phyloP scores from a whole-genome alignment of 2,113 vertebrate species.

The Stomatorhinus ivindoensis region DNA sequence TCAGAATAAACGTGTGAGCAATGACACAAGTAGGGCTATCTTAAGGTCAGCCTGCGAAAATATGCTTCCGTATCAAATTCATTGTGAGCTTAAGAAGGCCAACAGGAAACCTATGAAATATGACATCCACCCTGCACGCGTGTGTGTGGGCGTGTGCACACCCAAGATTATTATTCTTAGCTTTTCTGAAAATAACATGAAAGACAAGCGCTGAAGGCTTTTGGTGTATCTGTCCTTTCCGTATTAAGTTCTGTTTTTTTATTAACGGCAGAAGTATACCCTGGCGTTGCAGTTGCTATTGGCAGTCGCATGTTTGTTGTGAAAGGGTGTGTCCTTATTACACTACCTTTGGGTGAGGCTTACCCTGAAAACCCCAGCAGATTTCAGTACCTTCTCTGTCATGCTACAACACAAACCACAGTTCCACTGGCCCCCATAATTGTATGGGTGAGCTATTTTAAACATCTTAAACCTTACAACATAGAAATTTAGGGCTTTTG shows the following conservation, averaged over 20 bases:
- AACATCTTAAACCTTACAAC: constrained; percentile 14
- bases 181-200: neutral
- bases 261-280: neutral
- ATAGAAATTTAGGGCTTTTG: constrained; percentile 31
- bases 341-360: constrained; percentile 41
- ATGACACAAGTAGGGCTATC: neutral
- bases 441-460: constrained; percentile 24
- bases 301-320: constrained; percentile 53
- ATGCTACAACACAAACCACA: constrained; percentile 23
- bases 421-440: constrained; percentile 23
- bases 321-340: constrained; percentile 47
- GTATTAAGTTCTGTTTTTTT: neutral
- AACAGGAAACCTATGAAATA: neutral
- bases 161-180: neutral
- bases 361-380: constrained; percentile 31
- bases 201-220: neutral
- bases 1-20: neutral
- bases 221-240: constrained; percentile 4
- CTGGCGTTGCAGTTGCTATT: constrained; percentile 22
- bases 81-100: neutral
- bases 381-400: constrained; percentile 22
- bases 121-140: neutral
- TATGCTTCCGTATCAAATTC: neutral
- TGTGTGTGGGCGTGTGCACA: neutral
- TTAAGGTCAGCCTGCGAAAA: neutral